phyloP scores from a whole-genome alignment of 2,888 invertebrate genomes.

The Hemithea aestivaria region DNA sequence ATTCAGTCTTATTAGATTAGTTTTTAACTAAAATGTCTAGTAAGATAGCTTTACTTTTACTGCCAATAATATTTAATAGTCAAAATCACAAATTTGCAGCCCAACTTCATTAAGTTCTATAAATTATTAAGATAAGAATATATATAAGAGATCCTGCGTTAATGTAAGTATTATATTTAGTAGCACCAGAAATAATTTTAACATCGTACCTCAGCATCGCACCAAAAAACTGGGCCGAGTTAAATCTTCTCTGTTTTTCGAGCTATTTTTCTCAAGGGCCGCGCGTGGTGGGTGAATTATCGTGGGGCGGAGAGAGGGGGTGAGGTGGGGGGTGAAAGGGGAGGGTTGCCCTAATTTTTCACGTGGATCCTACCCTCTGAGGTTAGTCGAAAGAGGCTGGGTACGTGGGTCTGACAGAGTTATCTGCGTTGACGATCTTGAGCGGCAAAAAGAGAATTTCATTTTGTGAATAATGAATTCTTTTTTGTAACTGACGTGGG shows the following conservation, averaged over 20 bases:
- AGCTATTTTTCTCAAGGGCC: conserved; percentile 78
- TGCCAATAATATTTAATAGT: too few species aligned
- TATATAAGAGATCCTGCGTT: too few species aligned
- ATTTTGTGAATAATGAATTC: conserved; percentile 24
- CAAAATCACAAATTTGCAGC: too few species aligned
- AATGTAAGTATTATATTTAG: too few species aligned
- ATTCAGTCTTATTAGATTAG: too few species aligned
- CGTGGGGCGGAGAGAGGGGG: conserved; percentile 29
- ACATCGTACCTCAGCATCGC: conserved; percentile 31
- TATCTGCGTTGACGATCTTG: conserved; percentile 30
- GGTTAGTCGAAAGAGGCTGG: conserved; percentile 60
- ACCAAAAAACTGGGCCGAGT: conserved; percentile 51
- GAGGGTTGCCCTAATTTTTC: conserved; percentile 70
- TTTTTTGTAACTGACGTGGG: conserved; percentile 18
- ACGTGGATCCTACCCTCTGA: conserved; percentile 43
- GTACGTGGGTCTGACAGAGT: conserved; percentile 26
- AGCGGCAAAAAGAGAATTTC: conserved; percentile 23
- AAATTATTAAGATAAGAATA: too few species aligned
- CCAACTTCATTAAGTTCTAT: too few species aligned
- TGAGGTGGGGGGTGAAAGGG: conserved; percentile 32
- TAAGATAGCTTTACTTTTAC: too few species aligned
- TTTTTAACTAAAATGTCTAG: too few species aligned
- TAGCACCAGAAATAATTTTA: conserved; percentile 18
- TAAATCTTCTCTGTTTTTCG: conserved; percentile 72
- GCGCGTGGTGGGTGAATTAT: conserved; percentile 55